Percentiles rank a stretch among this genome's conserved stretches.
These are phyloP conservation scores for Rhipidura dahli DNA, from an alignment of 2,113 vertebrate species.

Conservation along the genomic window DNA sequence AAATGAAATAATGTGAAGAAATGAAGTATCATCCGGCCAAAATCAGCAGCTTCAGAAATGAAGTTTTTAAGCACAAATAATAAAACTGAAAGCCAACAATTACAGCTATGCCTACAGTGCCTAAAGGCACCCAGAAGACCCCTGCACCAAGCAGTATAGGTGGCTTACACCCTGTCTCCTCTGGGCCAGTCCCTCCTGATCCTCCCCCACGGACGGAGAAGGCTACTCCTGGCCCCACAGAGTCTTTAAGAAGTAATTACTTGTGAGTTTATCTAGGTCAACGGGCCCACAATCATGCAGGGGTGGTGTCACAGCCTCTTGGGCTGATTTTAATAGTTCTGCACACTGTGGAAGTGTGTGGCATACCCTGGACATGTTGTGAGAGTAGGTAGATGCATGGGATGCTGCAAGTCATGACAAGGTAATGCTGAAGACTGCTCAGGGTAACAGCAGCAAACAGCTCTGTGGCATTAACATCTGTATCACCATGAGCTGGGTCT, in stretches of 20 bases:
- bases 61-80: background rate
- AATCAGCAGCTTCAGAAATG: background rate
- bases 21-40: background rate
- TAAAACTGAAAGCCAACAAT: background rate
- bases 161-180: background rate
- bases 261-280: background rate
- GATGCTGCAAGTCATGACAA: background rate
- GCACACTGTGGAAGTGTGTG: background rate
- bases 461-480: background rate
- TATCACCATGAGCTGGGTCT: fast-evolving
- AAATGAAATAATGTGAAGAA: background rate
- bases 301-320: background rate
- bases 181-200: background rate
- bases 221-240: background rate
- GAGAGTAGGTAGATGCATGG: background rate
- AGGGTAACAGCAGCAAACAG: background rate
- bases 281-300: background rate
- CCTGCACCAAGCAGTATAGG: background rate
- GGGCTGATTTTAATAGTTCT: background rate
- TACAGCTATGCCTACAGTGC: background rate
- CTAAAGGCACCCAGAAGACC: background rate
- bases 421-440: background rate
- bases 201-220: fast-evolving
- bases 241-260: background rate
- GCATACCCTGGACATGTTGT: background rate